Conservation (phyloP, 2,113 vertebrate species). For the Rhipidura dahli region DNA sequence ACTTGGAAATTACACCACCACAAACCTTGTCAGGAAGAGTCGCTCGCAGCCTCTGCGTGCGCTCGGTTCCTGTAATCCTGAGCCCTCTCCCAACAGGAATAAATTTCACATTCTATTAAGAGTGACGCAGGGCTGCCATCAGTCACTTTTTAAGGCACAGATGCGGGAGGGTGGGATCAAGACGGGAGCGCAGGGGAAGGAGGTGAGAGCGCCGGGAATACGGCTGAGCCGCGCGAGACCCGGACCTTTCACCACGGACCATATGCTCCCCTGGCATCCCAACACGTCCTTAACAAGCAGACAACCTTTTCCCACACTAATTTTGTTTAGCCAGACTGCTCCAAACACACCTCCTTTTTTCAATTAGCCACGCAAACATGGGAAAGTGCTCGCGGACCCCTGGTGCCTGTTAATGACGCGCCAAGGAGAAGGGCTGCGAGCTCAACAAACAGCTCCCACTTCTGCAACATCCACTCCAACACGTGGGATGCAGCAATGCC, state of each 20-base stretch:
- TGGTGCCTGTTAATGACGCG: neutral
- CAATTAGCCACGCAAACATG: neutral
- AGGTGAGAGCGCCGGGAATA: neutral
- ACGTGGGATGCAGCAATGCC: neutral
- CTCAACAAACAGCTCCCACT: neutral
- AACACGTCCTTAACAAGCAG: neutral
- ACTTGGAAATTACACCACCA: neutral
- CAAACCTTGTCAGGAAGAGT: neutral
- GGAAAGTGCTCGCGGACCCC: neutral
- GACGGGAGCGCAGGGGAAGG: neutral
- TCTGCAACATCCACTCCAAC: neutral
- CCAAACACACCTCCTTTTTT: neutral
- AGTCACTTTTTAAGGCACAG: neutral
- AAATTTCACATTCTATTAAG: neutral
- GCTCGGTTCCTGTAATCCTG: neutral
- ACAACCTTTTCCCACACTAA: slow-evolving; percentile 1
- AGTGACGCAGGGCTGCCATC: neutral
- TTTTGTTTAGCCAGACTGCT: slow-evolving; percentile 17
- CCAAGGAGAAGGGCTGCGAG: neutral
- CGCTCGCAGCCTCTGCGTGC: neutral
- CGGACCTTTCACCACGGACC: slow-evolving; percentile 13
- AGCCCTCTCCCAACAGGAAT: neutral
- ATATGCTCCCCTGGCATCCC: slow-evolving; percentile 46
- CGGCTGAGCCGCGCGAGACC: neutral
- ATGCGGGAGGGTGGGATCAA: neutral